Conservation (phyloP, 1,140 invertebrate species). For the Aphidius gifuensis region DNA sequence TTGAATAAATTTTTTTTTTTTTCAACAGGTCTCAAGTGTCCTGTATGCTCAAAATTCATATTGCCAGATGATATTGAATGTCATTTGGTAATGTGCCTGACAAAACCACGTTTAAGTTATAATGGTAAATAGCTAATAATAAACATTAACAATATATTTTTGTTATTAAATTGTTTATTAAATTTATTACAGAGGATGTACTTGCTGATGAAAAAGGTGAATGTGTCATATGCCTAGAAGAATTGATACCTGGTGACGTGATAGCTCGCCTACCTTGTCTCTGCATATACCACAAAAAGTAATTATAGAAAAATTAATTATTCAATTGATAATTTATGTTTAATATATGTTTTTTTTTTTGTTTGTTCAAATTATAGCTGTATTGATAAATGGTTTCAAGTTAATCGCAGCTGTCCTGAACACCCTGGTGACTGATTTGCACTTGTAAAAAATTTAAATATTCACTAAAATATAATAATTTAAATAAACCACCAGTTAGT, state of each 20-base stretch:
- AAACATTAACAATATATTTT: neutral
- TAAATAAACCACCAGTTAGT: too few relatives aligned
- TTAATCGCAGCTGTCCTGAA: slow-evolving; percentile 94
- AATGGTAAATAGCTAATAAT: slow-evolving; percentile 76
- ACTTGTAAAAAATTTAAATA: slow-evolving; percentile 28
- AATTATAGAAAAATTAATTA: slow-evolving; percentile 23
- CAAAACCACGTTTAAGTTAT: slow-evolving; percentile 95
- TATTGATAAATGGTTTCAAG: slow-evolving; percentile 96
- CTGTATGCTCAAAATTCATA: slow-evolving; percentile 97
- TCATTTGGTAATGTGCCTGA: slow-evolving; percentile 98
- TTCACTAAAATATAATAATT: too few relatives aligned
- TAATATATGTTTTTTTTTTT: slow-evolving; percentile 1
- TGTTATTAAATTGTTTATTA: slow-evolving; percentile 4
- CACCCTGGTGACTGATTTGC: slow-evolving; percentile 85
- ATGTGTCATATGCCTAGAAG: slow-evolving; percentile 98
- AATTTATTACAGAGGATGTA: slow-evolving; percentile 79
- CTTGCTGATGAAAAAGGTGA: slow-evolving; percentile 93
- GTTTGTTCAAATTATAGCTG: slow-evolving; percentile 63
- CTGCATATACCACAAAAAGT: slow-evolving; percentile 99
- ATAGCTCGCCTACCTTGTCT: slow-evolving; percentile 97
- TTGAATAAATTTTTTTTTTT: slow-evolving; percentile 28
- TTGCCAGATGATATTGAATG: slow-evolving; percentile 97
- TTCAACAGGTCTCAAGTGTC: slow-evolving; percentile 89
- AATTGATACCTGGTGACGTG: slow-evolving; percentile 88
- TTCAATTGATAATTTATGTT: neutral